Evolutionary conservation across 2,888 invertebrate species (phyloP), one percentile per base, ranked within the genome.

Genomic region (Luffia ferchaultella): DNA sequence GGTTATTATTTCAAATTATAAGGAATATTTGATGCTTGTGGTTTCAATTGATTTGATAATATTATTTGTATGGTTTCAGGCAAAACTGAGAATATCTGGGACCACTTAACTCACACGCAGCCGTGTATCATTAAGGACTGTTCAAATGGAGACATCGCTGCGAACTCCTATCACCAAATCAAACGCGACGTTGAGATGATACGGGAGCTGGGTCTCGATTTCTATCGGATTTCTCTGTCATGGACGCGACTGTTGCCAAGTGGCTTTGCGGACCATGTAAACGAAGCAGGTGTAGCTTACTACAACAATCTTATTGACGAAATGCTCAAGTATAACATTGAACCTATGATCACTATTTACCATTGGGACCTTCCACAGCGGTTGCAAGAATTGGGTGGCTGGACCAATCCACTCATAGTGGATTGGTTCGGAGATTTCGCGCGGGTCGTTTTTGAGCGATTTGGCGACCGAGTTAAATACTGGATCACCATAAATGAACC

Each of bases 161-260:
- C 42, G 2, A 40, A 53, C 12, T 50, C 50, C 7, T 53, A 48
- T 30, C 50, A 53, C 43, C 17, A 48, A 1, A 48, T 46, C 48
- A 20, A 50, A 20, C 50, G 53, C 1, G 53, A 53, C 42, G 50
- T 53, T 19, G 45, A 53, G 42, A 50, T 53, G 48, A 16, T 53
- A 12, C 20, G 48, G 17, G 53, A 53, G 42, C 45, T 50, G 42
- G 56, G 56, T 1, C 20, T 53, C 15, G 50, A 56, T 48, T 74
- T 82, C 51, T 88, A 88, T 62, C 72, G 87, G n/a, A 88, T 88
- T 63, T 87, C 87, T 0, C 64, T 88, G 40, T 84, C 88, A 0
- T 91, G 91, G 91, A 61, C 87, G 1, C 70, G 90, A 45, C 79
- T 90, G 42, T 68, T 90, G 57, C 89, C 89, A 0, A 78, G 73